phyloP scores from a whole-genome alignment of 2,113 vertebrate species.

The Propithecus coquereli region DNA sequence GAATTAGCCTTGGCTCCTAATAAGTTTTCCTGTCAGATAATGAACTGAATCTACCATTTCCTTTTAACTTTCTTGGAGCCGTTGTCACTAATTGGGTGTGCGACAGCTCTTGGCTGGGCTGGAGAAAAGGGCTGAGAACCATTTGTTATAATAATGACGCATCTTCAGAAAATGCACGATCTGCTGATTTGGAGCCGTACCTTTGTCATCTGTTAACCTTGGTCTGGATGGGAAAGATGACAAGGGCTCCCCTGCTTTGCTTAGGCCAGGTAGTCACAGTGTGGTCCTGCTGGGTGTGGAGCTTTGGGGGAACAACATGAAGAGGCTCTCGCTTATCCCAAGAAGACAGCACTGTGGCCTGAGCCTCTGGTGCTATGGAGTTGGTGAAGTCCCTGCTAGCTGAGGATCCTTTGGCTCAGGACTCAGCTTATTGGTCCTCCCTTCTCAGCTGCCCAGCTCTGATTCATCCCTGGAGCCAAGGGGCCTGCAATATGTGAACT shows the following conservation, averaged over 20 bases:
- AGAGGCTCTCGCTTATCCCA: not conserved
- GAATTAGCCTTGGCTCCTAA: not conserved
- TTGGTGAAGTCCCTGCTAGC: not conserved
- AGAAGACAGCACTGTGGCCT: not conserved
- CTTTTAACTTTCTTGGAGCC: not conserved
- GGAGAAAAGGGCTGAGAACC: not conserved
- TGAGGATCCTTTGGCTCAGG: not conserved
- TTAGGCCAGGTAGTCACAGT: not conserved
- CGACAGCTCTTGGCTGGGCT: not conserved
- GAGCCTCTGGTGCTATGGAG: not conserved
- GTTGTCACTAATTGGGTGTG: not conserved
- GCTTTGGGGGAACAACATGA: not conserved
- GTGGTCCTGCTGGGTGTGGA: not conserved
- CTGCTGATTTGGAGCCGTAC: not conserved
- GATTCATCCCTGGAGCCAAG: not conserved
- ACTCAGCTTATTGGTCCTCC: not conserved
- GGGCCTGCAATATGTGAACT: not conserved
- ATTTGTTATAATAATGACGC: not conserved
- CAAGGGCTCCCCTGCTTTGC: not conserved
- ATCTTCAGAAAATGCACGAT: not conserved
- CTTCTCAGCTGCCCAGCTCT: not conserved
- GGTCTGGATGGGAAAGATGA: not conserved
- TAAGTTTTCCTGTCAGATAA: not conserved
- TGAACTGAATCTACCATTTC: not conserved
- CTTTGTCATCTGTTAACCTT: not conserved